A percentile compares a stretch with the other conserved stretches of the same genome.
Evolutionary conservation across 2,888 invertebrate species (phyloP).

Genomic region (Synergus japonicus): DNA sequence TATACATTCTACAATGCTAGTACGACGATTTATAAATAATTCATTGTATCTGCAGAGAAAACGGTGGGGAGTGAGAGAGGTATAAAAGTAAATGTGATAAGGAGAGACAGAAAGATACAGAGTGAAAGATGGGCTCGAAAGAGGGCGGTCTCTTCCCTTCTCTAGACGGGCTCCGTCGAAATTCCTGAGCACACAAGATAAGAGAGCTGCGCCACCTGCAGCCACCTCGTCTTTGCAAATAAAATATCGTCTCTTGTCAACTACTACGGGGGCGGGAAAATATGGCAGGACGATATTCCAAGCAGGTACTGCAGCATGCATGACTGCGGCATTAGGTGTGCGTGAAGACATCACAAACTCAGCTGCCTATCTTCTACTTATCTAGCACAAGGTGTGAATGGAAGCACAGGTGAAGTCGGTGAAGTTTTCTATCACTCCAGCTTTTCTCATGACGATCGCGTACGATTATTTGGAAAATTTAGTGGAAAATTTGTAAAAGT

Average conservation of each 20-base stretch:
- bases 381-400: conserved; percentile 32
- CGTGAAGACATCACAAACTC: conserved; percentile 34
- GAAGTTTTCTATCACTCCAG: not conserved
- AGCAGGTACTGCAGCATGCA: conserved; percentile 60
- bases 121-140: conserved; percentile 13
- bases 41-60: not conserved
- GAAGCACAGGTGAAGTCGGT: conserved; percentile 32
- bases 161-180: conserved; percentile 46
- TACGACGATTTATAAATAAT: conserved; percentile 13
- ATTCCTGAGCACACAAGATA: conserved; percentile 70
- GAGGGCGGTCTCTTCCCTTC: conserved; percentile 16
- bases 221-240: conserved; percentile 65
- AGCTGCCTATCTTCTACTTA: conserved; percentile 34
- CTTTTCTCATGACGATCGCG: not conserved
- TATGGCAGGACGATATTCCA: conserved; percentile 65
- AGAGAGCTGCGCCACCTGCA: conserved; percentile 60
- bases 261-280: conserved; percentile 49
- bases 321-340: conserved; percentile 62
- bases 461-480: conserved; percentile 28
- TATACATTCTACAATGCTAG: not conserved
- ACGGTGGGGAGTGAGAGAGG: no score
- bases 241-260: conserved; percentile 63
- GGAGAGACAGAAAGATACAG: not conserved
- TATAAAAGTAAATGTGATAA: not conserved
- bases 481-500: conserved; percentile 20